A percentile compares a stretch with the other conserved stretches of the same genome.
Conservation (phyloP, 2,888 invertebrate species). For the Deroplatys truncata region DNA sequence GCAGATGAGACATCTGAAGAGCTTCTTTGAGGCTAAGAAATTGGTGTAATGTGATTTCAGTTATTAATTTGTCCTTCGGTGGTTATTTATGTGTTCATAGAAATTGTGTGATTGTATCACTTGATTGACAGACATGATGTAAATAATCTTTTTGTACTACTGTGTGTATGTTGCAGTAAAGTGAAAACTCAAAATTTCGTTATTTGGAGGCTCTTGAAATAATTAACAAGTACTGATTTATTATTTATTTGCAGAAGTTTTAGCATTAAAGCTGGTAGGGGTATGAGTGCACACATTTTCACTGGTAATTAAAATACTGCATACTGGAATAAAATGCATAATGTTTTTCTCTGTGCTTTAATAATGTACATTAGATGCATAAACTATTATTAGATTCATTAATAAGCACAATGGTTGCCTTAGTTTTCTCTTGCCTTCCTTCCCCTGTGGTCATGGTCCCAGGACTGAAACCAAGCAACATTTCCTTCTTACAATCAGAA, state of each 20-base stretch:
- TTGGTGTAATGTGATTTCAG: conserved; percentile 61
- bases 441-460: no score
- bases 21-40: conserved; percentile 99
- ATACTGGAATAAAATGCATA: no score
- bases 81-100: not conserved
- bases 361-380: no score
- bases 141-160: not conserved
- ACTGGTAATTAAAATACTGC: no score
- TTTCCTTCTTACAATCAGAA: no score
- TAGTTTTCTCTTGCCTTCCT: no score
- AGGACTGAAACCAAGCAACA: no score
- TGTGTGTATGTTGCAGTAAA: not conserved
- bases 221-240: not conserved
- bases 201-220: not conserved
- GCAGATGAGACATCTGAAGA: conserved; percentile 99
- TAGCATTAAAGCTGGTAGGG: no score
- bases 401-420: no score
- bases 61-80: not conserved
- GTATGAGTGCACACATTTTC: no score
- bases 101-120: not conserved
- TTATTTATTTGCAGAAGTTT: not conserved
- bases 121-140: not conserved
- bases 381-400: no score
- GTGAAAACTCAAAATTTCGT: not conserved
- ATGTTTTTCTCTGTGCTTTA: no score